phyloP scores from a whole-genome alignment of 2,888 invertebrate species.

The Criorhina ranunculi region DNA sequence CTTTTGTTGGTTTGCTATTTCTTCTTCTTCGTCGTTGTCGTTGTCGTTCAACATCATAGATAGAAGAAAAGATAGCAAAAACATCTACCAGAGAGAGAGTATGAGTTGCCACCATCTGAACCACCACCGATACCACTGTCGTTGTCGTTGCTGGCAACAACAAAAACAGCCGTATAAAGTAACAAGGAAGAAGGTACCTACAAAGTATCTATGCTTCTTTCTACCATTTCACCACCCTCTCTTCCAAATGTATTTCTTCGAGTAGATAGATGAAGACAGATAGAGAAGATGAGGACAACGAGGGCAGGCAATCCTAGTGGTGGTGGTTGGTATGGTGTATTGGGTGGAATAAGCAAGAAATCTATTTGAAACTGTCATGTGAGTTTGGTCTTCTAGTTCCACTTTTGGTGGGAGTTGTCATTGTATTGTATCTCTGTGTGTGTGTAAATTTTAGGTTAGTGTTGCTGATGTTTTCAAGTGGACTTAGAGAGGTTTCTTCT shows the following conservation, averaged over 20 bases:
- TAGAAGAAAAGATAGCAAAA: conserved; percentile 62
- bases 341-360: conserved; percentile 47
- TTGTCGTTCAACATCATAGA: conserved; percentile 34
- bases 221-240: background rate
- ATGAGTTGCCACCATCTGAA: background rate
- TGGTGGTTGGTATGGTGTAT: conserved; percentile 14
- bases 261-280: conserved; percentile 48
- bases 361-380: conserved; percentile 68
- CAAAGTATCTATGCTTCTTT: conserved; percentile 55
- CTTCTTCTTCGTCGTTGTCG: conserved; percentile 22
- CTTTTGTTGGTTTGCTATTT: conserved; percentile 17
- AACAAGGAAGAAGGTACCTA: conserved; percentile 59
- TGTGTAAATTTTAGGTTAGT: conserved; percentile 38
- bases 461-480: conserved; percentile 70
- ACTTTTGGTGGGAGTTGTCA: conserved; percentile 55
- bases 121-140: conserved; percentile 9
- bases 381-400: conserved; percentile 41
- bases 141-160: conserved; percentile 7
- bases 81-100: conserved; percentile 17
- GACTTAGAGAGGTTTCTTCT: conserved; percentile 12
- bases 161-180: conserved; percentile 44
- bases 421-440: conserved; percentile 40
- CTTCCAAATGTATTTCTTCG: too few relatives aligned
- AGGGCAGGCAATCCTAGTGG: background rate
- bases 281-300: conserved; percentile 11